Conservation (phyloP, 2,888 invertebrate genomes). For the Podotricha telesiphe region DNA sequence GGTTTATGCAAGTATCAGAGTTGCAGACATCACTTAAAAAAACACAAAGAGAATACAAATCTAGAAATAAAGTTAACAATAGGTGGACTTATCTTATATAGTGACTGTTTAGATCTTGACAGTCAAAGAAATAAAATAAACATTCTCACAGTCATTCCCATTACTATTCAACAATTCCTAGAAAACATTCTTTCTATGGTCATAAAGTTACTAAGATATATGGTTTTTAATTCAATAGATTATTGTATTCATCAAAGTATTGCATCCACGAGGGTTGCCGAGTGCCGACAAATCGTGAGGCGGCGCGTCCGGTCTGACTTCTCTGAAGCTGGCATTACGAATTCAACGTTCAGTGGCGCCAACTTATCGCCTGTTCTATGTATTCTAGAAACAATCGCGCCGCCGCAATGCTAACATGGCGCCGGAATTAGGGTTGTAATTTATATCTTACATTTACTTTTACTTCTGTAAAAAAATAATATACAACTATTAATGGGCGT, state of each 20-base stretch:
- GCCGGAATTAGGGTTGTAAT: slow-evolving; percentile 33
- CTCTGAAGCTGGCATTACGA: slow-evolving; percentile 56
- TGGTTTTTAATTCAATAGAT: slow-evolving; percentile 24
- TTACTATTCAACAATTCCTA: slow-evolving; percentile 21
- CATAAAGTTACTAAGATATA: slow-evolving; percentile 12
- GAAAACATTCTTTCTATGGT: slow-evolving; percentile 1
- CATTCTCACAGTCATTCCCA: background rate
- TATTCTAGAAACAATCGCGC: slow-evolving; percentile 47
- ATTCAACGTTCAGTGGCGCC: slow-evolving; percentile 53
- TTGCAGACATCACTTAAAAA: no score
- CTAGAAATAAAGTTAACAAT: no score
- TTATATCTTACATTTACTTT: background rate
- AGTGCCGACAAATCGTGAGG: slow-evolving; percentile 43
- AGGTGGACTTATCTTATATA: no score
- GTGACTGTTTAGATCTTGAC: no score
- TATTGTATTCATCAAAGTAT: slow-evolving; percentile 38
- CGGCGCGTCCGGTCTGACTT: slow-evolving; percentile 54
- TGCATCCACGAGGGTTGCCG: slow-evolving; percentile 40
- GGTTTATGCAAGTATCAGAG: no score
- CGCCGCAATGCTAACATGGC: slow-evolving; percentile 42
- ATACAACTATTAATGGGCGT: background rate
- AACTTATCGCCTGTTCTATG: slow-evolving; percentile 44
- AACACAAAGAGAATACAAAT: no score
- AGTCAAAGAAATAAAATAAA: background rate
- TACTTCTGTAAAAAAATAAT: background rate